Evolutionary conservation across 2,797 vertebrate species (phyloP).

Genomic region (Falco novaeseelandiae): DNA sequence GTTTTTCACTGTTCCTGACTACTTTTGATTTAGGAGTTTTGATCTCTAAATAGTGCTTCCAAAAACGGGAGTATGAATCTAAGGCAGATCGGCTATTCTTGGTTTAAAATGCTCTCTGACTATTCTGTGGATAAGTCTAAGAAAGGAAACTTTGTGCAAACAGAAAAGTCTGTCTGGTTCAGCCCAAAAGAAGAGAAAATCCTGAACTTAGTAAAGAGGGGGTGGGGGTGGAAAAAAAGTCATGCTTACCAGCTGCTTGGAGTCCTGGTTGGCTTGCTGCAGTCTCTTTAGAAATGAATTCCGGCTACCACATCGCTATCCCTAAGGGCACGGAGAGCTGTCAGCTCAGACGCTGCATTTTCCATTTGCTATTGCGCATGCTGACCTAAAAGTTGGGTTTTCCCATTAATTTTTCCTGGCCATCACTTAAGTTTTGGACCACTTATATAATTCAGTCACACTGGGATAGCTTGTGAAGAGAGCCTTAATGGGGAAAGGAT

Average conservation of each 20-base stretch:
- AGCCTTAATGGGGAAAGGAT: neutral
- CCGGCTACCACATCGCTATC: conserved; percentile 1
- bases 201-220: neutral
- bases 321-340: conserved; percentile 51
- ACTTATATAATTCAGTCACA: neutral
- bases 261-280: conserved; percentile 52
- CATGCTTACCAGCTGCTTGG: conserved; percentile 64
- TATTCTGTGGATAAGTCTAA: neutral
- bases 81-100: neutral
- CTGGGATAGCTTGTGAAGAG: neutral
- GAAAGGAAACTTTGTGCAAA: neutral
- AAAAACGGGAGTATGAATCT: neutral
- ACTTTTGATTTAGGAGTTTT: neutral
- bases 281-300: conserved; percentile 62
- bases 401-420: conserved; percentile 42
- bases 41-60: conserved; percentile 20
- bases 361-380: conserved; percentile 47
- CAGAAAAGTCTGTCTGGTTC: neutral
- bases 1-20: neutral
- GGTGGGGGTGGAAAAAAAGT: neutral
- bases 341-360: conserved; percentile 60
- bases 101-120: neutral
- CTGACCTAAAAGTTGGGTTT: conserved; percentile 48
- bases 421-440: neutral
- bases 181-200: conserved; percentile 20